A percentile compares a stretch with the other conserved stretches of the same genome.
These are phyloP conservation scores for Cephalotes varians DNA, from an alignment of 2,888 invertebrate genomes.

Conservation along the genomic window DNA sequence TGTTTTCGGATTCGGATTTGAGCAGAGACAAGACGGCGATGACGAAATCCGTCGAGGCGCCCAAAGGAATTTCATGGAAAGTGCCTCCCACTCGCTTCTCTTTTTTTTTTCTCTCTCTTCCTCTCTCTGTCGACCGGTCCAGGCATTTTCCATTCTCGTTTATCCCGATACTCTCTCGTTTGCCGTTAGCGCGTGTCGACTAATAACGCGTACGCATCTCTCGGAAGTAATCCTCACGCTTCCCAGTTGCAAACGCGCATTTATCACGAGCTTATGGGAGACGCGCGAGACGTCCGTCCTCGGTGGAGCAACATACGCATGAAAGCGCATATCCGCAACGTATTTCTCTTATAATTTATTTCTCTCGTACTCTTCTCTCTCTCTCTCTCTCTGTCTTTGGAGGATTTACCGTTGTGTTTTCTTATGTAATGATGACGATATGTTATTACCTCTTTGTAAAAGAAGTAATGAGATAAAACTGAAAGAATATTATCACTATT, in stretches of 20 bases:
- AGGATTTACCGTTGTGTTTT: neutral
- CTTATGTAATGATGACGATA: conserved; percentile 34
- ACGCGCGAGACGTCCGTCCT: neutral
- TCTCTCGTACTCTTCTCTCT: neutral
- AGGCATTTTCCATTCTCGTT: conserved; percentile 52
- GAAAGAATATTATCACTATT: neutral
- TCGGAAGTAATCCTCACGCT: conserved; percentile 13
- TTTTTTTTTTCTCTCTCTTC: conserved; percentile 30
- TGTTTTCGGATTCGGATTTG: conserved; percentile 73
- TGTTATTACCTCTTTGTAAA: neutral
- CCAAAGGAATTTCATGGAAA: conserved; percentile 75
- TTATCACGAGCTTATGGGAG: conserved; percentile 20
- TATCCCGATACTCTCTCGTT: conserved; percentile 24
- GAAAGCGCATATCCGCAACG: conserved; percentile 19
- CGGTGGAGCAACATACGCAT: neutral
- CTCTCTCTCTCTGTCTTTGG: neutral
- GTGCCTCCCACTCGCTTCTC: conserved; percentile 65
- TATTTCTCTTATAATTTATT: conserved; percentile 23
- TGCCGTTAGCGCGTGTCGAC: neutral
- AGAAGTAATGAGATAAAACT: neutral
- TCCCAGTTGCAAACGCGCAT: conserved; percentile 11
- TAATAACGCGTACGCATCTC: conserved; percentile 3
- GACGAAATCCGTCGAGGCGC: conserved; percentile 70
- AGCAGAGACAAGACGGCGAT: conserved; percentile 56
- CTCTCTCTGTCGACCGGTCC: conserved; percentile 59